phyloP scores from a whole-genome alignment of 2,797 vertebrate species.

The Notolepis coatsorum region DNA sequence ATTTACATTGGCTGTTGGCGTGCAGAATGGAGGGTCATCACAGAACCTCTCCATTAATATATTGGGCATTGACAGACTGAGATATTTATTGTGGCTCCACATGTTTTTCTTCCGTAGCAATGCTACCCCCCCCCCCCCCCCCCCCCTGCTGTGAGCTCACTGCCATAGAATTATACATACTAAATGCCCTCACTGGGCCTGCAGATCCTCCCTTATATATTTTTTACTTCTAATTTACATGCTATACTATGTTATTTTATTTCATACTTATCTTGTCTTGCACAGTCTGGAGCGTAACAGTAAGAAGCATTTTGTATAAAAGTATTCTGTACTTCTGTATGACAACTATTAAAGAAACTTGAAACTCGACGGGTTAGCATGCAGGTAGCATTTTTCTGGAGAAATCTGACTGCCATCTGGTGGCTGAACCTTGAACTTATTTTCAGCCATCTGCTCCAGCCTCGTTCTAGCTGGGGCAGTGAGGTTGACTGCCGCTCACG shows the following conservation, averaged over 20 bases:
- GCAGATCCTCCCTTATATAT: too few relatives aligned
- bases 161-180: not conserved
- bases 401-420: not conserved
- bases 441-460: not conserved
- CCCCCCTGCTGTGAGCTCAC: conserved; percentile 11
- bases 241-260: too few relatives aligned
- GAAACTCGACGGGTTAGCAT: not conserved
- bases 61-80: not conserved
- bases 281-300: too few relatives aligned
- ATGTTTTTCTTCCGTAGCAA: not conserved
- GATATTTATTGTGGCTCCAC: not conserved
- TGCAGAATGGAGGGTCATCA: not conserved
- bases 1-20: not conserved
- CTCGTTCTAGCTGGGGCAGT: not conserved
- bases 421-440: conserved; percentile 5
- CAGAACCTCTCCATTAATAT: not conserved
- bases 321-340: too few relatives aligned
- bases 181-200: too few relatives aligned
- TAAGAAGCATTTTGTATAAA: too few relatives aligned
- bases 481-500: not conserved
- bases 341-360: too few relatives aligned
- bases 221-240: not conserved
- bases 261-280: too few relatives aligned
- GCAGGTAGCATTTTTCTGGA: not conserved
- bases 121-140: too few relatives aligned